These are phyloP conservation scores for Cololabis saira DNA, from an alignment of 2,113 vertebrate genomes.

Conservation along the genomic window DNA sequence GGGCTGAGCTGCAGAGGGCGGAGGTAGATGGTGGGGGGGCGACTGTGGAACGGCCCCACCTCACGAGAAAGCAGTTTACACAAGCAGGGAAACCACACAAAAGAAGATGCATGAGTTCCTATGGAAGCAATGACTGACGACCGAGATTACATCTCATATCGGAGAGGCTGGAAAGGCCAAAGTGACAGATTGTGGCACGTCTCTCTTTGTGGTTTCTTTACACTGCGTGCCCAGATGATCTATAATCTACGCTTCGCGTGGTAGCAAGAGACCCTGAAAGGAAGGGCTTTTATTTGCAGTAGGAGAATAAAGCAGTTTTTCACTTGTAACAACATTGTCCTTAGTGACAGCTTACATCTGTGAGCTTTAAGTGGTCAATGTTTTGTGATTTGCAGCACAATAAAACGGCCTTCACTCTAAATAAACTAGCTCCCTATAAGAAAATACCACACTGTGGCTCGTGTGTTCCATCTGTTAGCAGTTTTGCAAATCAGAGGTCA, in stretches of 20 bases:
- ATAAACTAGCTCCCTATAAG: conserved; percentile 32
- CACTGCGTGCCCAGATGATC: conserved; percentile 25
- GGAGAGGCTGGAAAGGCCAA: conserved; percentile 39
- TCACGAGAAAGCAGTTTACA: conserved; percentile 65
- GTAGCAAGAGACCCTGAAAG: conserved; percentile 20
- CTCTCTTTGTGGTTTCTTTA: conserved; percentile 42
- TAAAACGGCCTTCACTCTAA: conserved; percentile 43
- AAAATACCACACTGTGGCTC: conserved; percentile 50
- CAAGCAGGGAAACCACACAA: conserved; percentile 64
- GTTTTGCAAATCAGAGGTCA: conserved; percentile 60
- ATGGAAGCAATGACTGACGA: conserved; percentile 28
- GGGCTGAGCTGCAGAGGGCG: conserved; percentile 38
- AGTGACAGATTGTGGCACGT: conserved; percentile 54
- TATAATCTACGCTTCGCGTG: conserved; percentile 20
- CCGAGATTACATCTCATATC: conserved; percentile 71
- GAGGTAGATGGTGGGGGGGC: not conserved
- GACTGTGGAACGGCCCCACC: conserved; percentile 40
- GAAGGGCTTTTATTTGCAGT: conserved; percentile 21
- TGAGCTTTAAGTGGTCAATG: conserved; percentile 39
- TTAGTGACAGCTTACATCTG: conserved; percentile 49
- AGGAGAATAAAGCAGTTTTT: conserved; percentile 18
- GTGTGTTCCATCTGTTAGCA: conserved; percentile 62
- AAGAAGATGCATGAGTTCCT: conserved; percentile 64
- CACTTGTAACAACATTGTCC: conserved; percentile 17
- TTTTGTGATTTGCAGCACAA: conserved; percentile 45